Evolutionary conservation across 2,888 invertebrate genomes (phyloP), one percentile per base, ranked within the genome.

Genomic region (Copidosoma aretas): DNA sequence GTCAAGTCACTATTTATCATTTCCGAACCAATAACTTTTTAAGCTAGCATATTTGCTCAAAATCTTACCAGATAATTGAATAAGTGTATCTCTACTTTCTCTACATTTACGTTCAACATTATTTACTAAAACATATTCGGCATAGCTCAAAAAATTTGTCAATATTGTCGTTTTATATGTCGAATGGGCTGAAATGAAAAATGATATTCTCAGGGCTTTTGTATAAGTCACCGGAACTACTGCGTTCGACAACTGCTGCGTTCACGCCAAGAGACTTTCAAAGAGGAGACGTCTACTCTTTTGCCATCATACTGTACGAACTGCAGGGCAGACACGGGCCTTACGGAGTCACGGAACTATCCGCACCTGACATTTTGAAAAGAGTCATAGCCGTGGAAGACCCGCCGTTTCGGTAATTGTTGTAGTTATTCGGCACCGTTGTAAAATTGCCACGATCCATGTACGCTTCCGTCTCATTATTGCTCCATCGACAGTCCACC

Each of bases 301-400:
- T 97, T 82, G 93, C 91, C 0, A 91, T 97, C 60, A 90, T 97
- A 60, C 85, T 97, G 57, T 95, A 94, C 81, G 97, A 97, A 84
- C 87, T 97, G 74, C 92, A 95, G 80, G 91, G 93, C 17, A 86
- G 97, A 0, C 89, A 90, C 70, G 96, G 97, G 0, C 95, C 96
- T 0, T 96, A 92, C 79, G 94, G 94, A 0, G 88, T 89, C 60
- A 87, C 87, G 17, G 90, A 77, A 74, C 86, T 91, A 1, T 88
- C 90, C 0, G 87, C 90, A 0, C 87, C 91, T 73, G 92, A 93
- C 73, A 87, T 91, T 70, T 81, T 91, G 58, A 87, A 88, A 62
- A 86, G 86, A 71, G 82, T 91, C 57, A 89, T 90, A 58, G 82
- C 85, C 43, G 85, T 86, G 0, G 84, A 85, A 52, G 84, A 86